Conservation (phyloP, 2,113 vertebrate species). For the Patagioenas fasciata region DNA sequence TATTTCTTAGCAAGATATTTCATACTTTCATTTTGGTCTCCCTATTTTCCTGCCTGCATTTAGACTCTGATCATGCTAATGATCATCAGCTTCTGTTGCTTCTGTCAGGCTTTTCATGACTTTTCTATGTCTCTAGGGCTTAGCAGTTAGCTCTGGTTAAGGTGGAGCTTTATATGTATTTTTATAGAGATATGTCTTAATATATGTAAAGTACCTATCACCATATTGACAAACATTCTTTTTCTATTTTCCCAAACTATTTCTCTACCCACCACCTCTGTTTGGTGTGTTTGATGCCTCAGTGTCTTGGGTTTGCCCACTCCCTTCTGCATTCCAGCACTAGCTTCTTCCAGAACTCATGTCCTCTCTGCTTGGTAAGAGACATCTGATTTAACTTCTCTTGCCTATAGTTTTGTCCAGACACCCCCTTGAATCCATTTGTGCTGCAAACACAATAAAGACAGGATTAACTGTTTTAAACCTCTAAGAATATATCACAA, state of each 20-base stretch:
- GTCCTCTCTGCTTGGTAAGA: neutral
- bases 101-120: neutral
- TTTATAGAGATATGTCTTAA: neutral
- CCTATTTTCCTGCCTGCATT: neutral
- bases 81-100: neutral
- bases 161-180: neutral
- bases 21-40: neutral
- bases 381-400: neutral
- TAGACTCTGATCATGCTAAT: conserved; percentile 9
- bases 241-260: neutral
- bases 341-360: neutral
- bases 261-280: neutral
- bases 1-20: neutral
- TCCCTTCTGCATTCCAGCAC: neutral
- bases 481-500: neutral
- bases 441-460: neutral
- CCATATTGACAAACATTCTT: neutral
- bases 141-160: neutral
- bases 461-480: neutral
- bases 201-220: neutral
- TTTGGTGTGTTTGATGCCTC: neutral
- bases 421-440: neutral
- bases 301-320: neutral
- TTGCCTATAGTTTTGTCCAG: neutral
- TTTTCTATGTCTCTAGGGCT: neutral